Evolutionary conservation across 35 echinoderm and acorn worm genomes (phyloP).

Genomic region (Heliocidaris tuberculata): DNA sequence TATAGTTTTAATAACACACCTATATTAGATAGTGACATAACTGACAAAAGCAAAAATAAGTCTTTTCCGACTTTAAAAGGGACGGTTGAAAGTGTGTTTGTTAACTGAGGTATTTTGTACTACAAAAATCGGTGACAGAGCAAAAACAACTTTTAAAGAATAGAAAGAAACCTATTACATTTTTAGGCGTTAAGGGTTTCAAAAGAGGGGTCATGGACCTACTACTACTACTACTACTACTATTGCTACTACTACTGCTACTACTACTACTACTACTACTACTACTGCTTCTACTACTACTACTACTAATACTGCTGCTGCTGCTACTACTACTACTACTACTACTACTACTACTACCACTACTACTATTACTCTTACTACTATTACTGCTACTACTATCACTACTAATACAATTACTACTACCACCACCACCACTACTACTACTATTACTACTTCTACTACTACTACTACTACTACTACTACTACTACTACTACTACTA

Average conservation of each 20-base stretch:
- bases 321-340: background rate
- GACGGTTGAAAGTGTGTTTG: too few relatives aligned
- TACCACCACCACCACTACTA: background rate
- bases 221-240: background rate
- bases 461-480: background rate
- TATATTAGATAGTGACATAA: too few relatives aligned
- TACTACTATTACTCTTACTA: background rate
- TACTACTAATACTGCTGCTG: background rate
- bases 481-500: background rate
- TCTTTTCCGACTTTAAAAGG: too few relatives aligned
- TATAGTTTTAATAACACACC: too few relatives aligned
- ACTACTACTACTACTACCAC: background rate
- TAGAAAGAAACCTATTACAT: too few relatives aligned
- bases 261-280: conserved; percentile 5
- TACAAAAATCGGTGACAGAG: too few relatives aligned
- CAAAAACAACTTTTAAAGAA: too few relatives aligned
- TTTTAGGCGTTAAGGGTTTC: too few relatives aligned
- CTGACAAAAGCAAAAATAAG: too few relatives aligned
- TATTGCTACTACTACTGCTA: background rate
- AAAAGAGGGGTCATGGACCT: too few relatives aligned
- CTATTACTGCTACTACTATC: background rate
- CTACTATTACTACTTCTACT: background rate
- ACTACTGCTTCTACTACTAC: background rate
- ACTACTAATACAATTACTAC: background rate
- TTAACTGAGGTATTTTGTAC: too few relatives aligned